A percentile compares a stretch with the other conserved stretches of the same genome.
Conservation (phyloP, 2,888 invertebrate species). For the Lacanobia wlatinum region DNA sequence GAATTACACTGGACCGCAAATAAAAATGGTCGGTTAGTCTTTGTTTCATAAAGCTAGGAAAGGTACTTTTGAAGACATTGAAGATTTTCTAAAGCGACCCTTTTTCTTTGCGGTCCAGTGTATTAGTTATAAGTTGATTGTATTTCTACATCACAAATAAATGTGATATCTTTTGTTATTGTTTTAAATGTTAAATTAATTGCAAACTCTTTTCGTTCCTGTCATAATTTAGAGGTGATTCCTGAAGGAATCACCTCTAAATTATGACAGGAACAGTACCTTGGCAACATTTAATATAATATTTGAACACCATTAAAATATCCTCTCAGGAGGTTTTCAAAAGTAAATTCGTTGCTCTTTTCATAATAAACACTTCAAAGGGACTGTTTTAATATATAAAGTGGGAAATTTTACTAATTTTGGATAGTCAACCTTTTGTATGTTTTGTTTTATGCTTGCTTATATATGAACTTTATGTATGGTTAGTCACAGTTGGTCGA, state of each 20-base stretch:
- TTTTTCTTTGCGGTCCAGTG: no score
- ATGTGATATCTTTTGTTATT: background rate
- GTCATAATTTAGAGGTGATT: no score
- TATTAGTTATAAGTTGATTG: background rate
- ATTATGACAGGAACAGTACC: slow-evolving; percentile 21
- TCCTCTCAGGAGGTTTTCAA: slow-evolving; percentile 37
- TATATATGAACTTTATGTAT: background rate
- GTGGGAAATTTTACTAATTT: slow-evolving; percentile 49
- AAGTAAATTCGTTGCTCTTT: slow-evolving; percentile 49
- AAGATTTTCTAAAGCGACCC: no score
- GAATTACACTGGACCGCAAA: no score
- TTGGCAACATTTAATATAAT: slow-evolving; percentile 37
- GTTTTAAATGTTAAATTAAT: background rate
- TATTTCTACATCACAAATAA: background rate
- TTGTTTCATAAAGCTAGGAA: no score
- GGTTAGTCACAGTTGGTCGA: background rate
- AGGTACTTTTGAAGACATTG: no score
- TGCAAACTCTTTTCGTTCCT: background rate
- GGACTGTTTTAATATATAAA: slow-evolving; percentile 53
- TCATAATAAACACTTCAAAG: slow-evolving; percentile 50
- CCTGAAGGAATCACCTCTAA: background rate
- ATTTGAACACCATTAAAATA: slow-evolving; percentile 51
- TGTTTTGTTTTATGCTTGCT: background rate
- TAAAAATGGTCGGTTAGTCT: no score
- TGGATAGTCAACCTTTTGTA: slow-evolving; percentile 25